These are phyloP conservation scores for Sorex fumeus DNA, from an alignment of 2,113 vertebrate species.

Conservation along the genomic window DNA sequence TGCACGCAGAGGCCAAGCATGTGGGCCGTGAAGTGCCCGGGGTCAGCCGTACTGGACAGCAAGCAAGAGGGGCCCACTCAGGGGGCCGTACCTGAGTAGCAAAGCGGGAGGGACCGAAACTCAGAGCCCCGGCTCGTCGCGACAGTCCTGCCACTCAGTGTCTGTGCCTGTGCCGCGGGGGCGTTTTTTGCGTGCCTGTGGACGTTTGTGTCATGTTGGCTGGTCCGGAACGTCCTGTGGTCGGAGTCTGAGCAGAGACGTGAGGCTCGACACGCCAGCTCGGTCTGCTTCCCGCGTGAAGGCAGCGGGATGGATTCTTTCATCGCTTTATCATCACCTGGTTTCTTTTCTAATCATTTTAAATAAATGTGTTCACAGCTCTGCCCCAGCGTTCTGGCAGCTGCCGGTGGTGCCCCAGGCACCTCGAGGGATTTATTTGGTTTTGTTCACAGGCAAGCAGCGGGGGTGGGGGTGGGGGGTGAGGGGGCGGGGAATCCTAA, in stretches of 20 bases:
- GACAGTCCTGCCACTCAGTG: neutral
- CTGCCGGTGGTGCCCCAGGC: neutral
- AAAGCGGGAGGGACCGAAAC: neutral
- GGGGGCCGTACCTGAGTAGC: neutral
- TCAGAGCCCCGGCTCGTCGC: neutral
- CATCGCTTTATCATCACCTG: neutral
- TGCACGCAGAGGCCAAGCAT: neutral
- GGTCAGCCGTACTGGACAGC: neutral
- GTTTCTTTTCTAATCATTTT: neutral
- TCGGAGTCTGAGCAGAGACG: slow-evolving; percentile 17
- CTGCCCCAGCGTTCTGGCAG: neutral
- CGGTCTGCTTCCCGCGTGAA: neutral
- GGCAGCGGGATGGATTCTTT: neutral
- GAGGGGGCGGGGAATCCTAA: neutral
- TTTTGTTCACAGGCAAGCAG: slow-evolving; percentile 13
- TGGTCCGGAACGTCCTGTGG: slow-evolving; percentile 68
- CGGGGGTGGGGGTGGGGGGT: neutral
- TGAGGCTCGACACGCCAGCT: neutral
- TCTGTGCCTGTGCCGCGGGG: neutral
- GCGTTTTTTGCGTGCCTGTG: neutral
- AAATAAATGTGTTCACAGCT: neutral
- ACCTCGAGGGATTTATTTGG: neutral
- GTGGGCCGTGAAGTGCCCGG: neutral
- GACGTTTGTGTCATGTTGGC: slow-evolving; percentile 4
- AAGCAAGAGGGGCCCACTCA: neutral